Conservation (phyloP, 2,797 vertebrate species). For the Malacoctenus gilli region DNA sequence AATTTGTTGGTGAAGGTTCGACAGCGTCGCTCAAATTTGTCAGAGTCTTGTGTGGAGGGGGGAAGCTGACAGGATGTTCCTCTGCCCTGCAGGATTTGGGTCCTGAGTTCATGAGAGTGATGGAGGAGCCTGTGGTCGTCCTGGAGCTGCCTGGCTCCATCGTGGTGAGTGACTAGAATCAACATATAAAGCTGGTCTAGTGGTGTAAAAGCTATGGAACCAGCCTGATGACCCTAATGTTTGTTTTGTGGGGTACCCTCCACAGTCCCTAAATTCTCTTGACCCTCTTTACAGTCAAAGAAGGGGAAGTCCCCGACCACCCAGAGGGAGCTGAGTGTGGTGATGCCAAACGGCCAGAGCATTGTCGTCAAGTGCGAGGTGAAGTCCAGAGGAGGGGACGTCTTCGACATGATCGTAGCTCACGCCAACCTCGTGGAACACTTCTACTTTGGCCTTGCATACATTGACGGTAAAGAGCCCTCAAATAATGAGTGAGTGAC, state of each 20-base stretch:
- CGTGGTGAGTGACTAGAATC: constrained; percentile 76
- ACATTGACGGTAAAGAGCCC: constrained; percentile 81
- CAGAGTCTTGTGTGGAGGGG: background rate
- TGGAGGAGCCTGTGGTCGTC: constrained; percentile 82
- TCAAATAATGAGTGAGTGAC: background rate
- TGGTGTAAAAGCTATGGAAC: no score
- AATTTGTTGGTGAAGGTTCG: background rate
- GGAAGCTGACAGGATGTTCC: background rate
- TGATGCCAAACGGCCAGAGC: constrained; percentile 87
- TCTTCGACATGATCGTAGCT: constrained; percentile 87
- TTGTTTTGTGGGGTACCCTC: no score
- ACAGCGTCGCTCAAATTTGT: background rate
- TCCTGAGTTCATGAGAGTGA: constrained; percentile 86
- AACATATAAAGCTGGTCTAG: background rate
- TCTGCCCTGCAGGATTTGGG: constrained; percentile 79
- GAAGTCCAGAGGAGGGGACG: constrained; percentile 83
- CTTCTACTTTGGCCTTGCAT: constrained; percentile 92
- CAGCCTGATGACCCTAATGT: no score
- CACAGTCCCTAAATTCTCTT: background rate
- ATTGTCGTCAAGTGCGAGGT: constrained; percentile 89
- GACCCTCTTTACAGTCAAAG: constrained; percentile 77
- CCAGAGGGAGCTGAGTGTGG: constrained; percentile 85
- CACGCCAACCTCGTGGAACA: constrained; percentile 87
- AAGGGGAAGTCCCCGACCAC: constrained; percentile 86
- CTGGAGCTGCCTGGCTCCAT: constrained; percentile 89